These are phyloP conservation scores for Bemisia tabaci DNA, from an alignment of 1,140 invertebrate genomes.

Conservation along the genomic window DNA sequence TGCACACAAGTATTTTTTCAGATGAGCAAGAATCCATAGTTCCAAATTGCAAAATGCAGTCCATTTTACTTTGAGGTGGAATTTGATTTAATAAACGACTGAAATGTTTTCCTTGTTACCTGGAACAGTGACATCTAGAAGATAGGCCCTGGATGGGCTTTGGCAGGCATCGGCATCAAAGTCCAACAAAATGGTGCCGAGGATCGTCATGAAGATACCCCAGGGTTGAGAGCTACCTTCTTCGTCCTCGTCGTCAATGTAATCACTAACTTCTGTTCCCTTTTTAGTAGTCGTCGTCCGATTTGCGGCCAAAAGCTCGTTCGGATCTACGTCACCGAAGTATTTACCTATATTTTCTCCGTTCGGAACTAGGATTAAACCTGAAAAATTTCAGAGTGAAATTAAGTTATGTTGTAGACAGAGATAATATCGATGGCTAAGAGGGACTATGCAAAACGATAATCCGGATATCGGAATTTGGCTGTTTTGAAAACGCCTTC, in stretches of 20 bases:
- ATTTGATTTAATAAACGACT: too few species aligned
- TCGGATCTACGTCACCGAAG: constrained; percentile 4
- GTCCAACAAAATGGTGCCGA: constrained; percentile 86
- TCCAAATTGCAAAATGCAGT: too few species aligned
- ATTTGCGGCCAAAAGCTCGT: not conserved
- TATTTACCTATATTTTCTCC: constrained; percentile 6
- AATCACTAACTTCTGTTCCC: not conserved
- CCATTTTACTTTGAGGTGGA: too few species aligned
- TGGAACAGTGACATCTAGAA: constrained; percentile 80
- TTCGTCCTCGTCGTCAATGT: not conserved
- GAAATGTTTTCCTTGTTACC: too few species aligned
- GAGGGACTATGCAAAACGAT: too few species aligned
- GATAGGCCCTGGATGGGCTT: constrained; percentile 80
- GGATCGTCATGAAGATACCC: constrained; percentile 81
- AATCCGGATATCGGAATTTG: too few species aligned
- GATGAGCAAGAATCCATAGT: too few species aligned
- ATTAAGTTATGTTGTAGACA: too few species aligned
- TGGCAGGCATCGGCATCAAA: constrained; percentile 94
- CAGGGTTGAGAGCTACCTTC: constrained; percentile 48
- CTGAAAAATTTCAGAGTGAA: not conserved
- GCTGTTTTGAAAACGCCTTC: too few species aligned
- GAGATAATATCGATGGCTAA: too few species aligned
- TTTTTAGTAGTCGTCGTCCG: not conserved
- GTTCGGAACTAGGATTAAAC: constrained; percentile 6
- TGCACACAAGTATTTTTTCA: too few species aligned